Evolutionary conservation across 2,888 invertebrate genomes (phyloP).

Genomic region (Pyrocoelia pectoralis): DNA sequence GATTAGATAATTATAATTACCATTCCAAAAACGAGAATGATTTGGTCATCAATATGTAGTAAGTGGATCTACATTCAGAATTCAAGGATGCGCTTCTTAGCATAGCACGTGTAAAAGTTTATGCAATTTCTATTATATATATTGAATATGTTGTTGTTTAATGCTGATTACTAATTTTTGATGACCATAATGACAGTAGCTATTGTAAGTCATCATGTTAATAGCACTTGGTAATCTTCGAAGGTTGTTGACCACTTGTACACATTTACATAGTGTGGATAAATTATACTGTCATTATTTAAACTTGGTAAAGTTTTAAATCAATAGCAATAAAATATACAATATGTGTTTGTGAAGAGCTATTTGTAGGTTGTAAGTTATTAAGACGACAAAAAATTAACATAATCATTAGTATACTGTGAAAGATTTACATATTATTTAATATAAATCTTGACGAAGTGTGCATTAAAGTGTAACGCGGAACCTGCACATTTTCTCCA

Average conservation of each 20-base stretch:
- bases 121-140: conserved; percentile 2
- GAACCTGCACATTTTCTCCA: no score
- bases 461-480: no score
- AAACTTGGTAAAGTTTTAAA: no score
- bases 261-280: not conserved
- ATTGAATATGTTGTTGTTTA: not conserved
- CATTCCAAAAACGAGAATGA: not conserved
- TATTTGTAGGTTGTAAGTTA: no score
- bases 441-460: no score
- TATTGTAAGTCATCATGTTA: conserved; percentile 12
- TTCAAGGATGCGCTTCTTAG: conserved; percentile 8
- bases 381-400: no score
- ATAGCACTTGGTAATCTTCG: not conserved
- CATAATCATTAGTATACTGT: no score
- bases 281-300: not conserved
- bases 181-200: conserved; percentile 7
- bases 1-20: no score
- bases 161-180: conserved; percentile 13
- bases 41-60: conserved; percentile 1
- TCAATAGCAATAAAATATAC: no score
- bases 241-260: conserved; percentile 6
- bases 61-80: conserved; percentile 5
- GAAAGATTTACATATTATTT: no score
- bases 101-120: conserved; percentile 7
- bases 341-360: no score